phyloP scores from a whole-genome alignment of 2,888 invertebrate genomes.

The Archips crataeganus region DNA sequence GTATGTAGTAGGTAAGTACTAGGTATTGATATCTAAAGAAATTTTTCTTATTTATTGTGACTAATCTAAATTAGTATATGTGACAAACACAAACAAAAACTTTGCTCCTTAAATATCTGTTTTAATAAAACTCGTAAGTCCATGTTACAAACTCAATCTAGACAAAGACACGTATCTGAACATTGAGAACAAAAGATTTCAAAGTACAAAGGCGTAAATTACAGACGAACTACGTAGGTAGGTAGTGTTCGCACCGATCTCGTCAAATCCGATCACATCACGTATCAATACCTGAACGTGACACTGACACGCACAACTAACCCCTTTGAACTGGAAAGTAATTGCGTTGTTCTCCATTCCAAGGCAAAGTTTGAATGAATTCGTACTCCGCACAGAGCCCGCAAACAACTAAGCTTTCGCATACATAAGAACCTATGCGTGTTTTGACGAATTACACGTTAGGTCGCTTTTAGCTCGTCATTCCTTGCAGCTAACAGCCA shows the following conservation, averaged over 20 bases:
- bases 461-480: conserved; percentile 79
- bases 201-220: conserved; percentile 39
- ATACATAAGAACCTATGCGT: conserved; percentile 50
- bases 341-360: conserved; percentile 65
- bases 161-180: conserved; percentile 30
- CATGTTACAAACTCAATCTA: conserved; percentile 39
- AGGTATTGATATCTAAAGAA: too few species aligned
- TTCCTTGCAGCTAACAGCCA: conserved; percentile 78
- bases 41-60: too few species aligned
- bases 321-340: conserved; percentile 65
- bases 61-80: too few species aligned
- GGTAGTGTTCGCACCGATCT: conserved; percentile 31
- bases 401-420: conserved; percentile 53
- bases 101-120: not conserved
- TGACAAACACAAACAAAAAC: not conserved
- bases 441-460: conserved; percentile 80
- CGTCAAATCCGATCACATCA: conserved; percentile 40
- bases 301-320: conserved; percentile 57
- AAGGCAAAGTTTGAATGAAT: conserved; percentile 62
- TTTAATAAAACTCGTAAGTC: conserved; percentile 36
- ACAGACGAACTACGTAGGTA: conserved; percentile 29
- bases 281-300: conserved; percentile 45
- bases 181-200: conserved; percentile 34
- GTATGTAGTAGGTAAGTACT: too few species aligned
- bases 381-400: conserved; percentile 54